phyloP scores from a whole-genome alignment of 2,113 vertebrate genomes.

The Tachycineta bicolor region DNA sequence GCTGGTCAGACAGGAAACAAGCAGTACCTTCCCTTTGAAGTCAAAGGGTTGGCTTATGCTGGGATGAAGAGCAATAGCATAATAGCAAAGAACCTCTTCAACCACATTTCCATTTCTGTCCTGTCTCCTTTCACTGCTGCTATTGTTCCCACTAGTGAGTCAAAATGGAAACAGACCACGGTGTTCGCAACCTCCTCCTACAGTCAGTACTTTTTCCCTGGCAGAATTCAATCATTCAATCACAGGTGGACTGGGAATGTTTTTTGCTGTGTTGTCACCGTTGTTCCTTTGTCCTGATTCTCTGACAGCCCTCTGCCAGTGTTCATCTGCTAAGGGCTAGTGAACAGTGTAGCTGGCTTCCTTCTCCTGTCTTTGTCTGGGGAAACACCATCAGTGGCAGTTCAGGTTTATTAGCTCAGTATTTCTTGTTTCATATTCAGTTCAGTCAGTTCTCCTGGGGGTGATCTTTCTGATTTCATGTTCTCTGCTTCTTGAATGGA shows the following conservation, averaged over 20 bases:
- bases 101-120: neutral
- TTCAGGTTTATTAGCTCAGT: neutral
- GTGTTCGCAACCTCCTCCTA: neutral
- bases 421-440: neutral
- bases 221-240: neutral
- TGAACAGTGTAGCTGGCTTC: neutral
- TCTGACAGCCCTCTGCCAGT: neutral
- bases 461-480: neutral
- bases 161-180: neutral
- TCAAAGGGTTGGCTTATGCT: neutral
- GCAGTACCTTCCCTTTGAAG: neutral
- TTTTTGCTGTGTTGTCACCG: neutral
- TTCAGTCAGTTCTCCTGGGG: neutral
- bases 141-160: neutral
- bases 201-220: neutral
- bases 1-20: neutral
- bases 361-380: neutral
- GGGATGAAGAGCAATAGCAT: neutral
- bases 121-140: neutral
- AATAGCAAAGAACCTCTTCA: neutral
- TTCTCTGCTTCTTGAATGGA: neutral
- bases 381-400: neutral
- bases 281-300: neutral
- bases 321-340: neutral
- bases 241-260: neutral